phyloP scores from a whole-genome alignment of 2,797 vertebrate genomes.

The Gambelia wislizenii region DNA sequence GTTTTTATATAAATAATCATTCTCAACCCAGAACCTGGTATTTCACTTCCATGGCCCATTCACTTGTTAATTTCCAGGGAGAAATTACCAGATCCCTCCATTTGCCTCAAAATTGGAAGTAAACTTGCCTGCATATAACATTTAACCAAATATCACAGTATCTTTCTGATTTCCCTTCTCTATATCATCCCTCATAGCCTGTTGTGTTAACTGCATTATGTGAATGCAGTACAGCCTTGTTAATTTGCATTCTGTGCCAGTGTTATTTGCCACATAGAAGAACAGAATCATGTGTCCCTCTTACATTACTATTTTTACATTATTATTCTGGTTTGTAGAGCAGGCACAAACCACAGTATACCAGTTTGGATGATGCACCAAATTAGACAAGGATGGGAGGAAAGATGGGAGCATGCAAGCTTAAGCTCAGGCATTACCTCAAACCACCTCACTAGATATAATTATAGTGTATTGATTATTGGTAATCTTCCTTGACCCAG shows the following conservation, averaged over 20 bases:
- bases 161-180: neutral
- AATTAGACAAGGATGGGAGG: neutral
- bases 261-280: neutral
- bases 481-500: neutral
- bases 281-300: neutral
- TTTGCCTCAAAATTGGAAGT: neutral
- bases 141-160: neutral
- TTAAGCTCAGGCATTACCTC: neutral
- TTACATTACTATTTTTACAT: neutral
- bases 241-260: neutral
- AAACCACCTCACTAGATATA: neutral
- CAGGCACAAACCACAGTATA: neutral
- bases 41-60: neutral
- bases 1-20: neutral
- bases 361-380: neutral
- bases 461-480: neutral
- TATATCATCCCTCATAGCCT: no score
- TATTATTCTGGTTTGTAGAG: neutral
- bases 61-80: neutral
- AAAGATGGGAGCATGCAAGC: neutral
- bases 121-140: neutral
- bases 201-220: neutral
- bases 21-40: neutral
- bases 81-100: neutral
- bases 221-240: neutral